Evolutionary conservation across 2,113 vertebrate species (phyloP), one percentile per base, ranked within the genome.

Genomic region (Malurus alboscapulatus): DNA sequence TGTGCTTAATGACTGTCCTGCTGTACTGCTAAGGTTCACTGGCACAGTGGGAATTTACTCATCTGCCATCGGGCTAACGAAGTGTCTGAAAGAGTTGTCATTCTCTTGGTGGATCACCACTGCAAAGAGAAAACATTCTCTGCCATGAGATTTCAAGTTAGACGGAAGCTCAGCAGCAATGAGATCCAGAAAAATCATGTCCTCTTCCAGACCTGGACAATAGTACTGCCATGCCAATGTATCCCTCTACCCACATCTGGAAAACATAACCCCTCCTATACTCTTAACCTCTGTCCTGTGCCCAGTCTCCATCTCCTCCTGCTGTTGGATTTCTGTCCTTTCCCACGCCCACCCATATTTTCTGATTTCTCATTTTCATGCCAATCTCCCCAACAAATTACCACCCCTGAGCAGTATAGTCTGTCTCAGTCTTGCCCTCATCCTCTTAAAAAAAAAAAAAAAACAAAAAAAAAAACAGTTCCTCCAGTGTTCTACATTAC

Each of bases 381-480:
- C 30, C 34, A 38, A 36, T 29, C 24, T 59, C 38, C 30, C 45
- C 20, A 45, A 77, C 3, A 65, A 61, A 44, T 81, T 51, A 77
- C 21, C 42, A 69, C 5, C 8, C 8, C 21, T 32, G 22, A 75
- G 30, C 36, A 79, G 24, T n/a, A 74, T 0, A 40, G 12, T 17
- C 68, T 34, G 16, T 40, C 61, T 58, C 44, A 80, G 54, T 38
- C 29, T 55, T 34, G 13, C 9, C 25, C 29, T 76, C 22, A 67
- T 45, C 5, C 38, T 47, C 6, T 2, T 38, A 38, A 38, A 38
- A 3, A 36, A 32, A 40, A 5, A 48, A 5, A 0, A 34, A 34
- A 34, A 42, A n/a, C n/a, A 38, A 38, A 38, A 3, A 36, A 32
- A 40, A 5, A 48, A 5, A 0, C 4, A 74, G 22, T 38, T 63